Conservation (phyloP, 1,140 invertebrate species). For the Spodoptera frugiperda region DNA sequence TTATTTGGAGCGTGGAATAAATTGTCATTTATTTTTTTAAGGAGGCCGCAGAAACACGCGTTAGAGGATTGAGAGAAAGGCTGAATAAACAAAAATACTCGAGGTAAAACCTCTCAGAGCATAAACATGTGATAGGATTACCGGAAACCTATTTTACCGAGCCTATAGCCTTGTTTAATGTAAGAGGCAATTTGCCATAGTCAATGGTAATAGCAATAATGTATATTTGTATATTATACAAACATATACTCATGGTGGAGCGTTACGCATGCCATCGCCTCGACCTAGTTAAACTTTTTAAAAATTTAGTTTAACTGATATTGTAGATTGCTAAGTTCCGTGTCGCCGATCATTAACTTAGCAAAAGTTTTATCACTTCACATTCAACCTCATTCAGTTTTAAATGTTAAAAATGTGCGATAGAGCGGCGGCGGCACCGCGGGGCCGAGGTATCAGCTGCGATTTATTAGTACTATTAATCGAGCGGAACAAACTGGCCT, state of each 20-base stretch:
- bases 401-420: conserved; percentile 51
- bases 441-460: conserved; percentile 24
- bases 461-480: conserved; percentile 56
- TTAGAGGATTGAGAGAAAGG: conserved; percentile 2
- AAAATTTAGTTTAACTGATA: conserved; percentile 43
- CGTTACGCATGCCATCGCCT: conserved; percentile 11
- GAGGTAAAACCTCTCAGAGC: neutral
- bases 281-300: conserved; percentile 41
- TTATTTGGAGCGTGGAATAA: conserved; percentile 28
- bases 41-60: neutral
- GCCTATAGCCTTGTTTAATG: neutral
- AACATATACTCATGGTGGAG: neutral
- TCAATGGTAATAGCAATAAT: conserved; percentile 5
- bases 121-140: conserved; percentile 30
- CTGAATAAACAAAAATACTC: conserved; percentile 27
- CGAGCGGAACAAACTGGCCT: conserved; percentile 50
- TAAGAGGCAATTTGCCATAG: conserved; percentile 35
- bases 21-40: conserved; percentile 20
- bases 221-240: neutral
- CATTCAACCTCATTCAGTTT: conserved; percentile 46
- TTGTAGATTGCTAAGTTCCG: conserved; percentile 56
- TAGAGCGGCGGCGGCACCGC: neutral
- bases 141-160: conserved; percentile 27
- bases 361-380: conserved; percentile 63
- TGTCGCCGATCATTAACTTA: conserved; percentile 59